Evolutionary conservation across 1,140 invertebrate genomes (phyloP).

Genomic region (Orius laevigatus): DNA sequence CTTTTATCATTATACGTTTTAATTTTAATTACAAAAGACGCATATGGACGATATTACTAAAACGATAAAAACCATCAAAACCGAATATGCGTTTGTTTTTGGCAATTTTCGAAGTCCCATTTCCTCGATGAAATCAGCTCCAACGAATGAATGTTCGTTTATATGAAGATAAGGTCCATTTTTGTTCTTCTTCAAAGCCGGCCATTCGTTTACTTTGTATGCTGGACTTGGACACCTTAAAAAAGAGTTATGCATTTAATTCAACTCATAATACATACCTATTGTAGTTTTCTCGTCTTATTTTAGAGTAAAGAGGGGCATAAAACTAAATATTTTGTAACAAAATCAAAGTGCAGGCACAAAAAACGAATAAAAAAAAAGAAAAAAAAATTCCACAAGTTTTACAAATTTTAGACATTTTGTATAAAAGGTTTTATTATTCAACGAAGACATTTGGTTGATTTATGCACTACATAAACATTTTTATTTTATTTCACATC

Average conservation of each 20-base stretch:
- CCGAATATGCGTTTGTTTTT: too few relatives aligned
- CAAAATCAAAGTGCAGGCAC: not conserved
- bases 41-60: too few relatives aligned
- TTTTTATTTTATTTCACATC: too few relatives aligned
- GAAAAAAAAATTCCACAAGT: not conserved
- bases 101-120: too few relatives aligned
- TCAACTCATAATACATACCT: not conserved
- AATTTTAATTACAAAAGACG: too few relatives aligned
- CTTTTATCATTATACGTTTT: too few relatives aligned
- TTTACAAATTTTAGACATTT: not conserved
- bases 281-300: not conserved
- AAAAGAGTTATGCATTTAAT: not conserved
- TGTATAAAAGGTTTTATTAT: not conserved
- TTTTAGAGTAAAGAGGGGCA: not conserved
- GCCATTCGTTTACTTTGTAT: conserved; percentile 13
- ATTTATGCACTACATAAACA: too few relatives aligned
- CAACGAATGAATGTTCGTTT: not conserved
- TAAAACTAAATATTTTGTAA: not conserved
- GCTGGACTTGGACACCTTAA: conserved; percentile 9
- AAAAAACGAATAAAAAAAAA: too few relatives aligned
- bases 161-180: conserved; percentile 20
- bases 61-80: too few relatives aligned
- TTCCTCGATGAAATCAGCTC: too few relatives aligned
- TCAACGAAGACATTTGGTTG: not conserved
- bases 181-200: conserved; percentile 14